Percentiles rank a stretch among this genome's conserved stretches.
Conservation (phyloP, 1,140 invertebrate species). For the Zaprionus camerounensis region DNA sequence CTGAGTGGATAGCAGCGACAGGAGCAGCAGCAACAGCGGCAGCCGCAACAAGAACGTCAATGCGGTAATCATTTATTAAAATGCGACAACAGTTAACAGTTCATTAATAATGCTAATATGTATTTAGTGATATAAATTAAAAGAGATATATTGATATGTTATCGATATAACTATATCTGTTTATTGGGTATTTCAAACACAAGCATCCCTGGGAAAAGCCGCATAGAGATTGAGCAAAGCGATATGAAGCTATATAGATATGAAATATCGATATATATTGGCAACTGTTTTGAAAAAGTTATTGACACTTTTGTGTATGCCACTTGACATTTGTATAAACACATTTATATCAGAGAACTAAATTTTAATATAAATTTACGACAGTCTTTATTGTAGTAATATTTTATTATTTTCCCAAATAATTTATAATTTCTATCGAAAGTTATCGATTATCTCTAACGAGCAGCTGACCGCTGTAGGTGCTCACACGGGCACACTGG, state of each 20-base stretch:
- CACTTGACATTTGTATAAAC: background rate
- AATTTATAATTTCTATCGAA: background rate
- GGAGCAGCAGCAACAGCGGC: slow-evolving; percentile 17
- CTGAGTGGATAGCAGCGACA: slow-evolving; percentile 13
- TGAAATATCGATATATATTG: background rate
- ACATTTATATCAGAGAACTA: background rate
- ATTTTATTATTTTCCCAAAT: background rate
- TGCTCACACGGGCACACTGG: slow-evolving; percentile 22
- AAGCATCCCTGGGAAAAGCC: background rate
- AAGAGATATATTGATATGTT: slow-evolving; percentile 28
- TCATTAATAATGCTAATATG: slow-evolving; percentile 30
- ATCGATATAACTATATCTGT: slow-evolving; percentile 27
- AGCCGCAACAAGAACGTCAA: slow-evolving; percentile 18
- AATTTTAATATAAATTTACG: too few relatives aligned
- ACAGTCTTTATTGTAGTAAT: background rate
- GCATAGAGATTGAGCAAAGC: background rate
- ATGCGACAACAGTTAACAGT: slow-evolving; percentile 28
- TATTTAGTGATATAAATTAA: slow-evolving; percentile 34
- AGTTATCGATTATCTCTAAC: background rate
- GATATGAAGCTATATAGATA: background rate
- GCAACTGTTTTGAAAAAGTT: background rate
- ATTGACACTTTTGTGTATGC: background rate
- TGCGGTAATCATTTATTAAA: slow-evolving; percentile 34
- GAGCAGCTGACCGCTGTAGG: background rate
- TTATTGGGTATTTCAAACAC: background rate